Evolutionary conservation across 2,888 invertebrate species (phyloP), one percentile per base, ranked within the genome.

Genomic region (Rhagonycha lutea): DNA sequence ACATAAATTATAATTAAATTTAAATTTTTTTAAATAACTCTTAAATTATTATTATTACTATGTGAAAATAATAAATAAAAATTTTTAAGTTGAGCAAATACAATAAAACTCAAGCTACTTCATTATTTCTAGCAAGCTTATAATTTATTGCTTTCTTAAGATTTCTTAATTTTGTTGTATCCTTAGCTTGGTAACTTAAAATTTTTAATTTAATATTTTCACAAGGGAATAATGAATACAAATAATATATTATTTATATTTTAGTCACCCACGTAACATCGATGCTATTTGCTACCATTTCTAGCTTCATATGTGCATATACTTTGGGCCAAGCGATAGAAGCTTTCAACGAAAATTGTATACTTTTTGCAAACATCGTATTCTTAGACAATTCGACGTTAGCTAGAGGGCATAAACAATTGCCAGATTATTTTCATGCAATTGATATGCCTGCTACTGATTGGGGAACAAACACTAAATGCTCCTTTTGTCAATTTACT

Each of bases 311-410:
- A 61, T 77, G 83, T 9, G 80, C 82, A 0, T 79, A 80, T 67
- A 69, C 80, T 14, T 78, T 84, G 73, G 79, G 81, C 69, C 77
- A 77, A 26, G 77, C 84, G 14, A 69, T 82, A 14, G 81, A 80
- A 62, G 78, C 76, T 5, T 85, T 85, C 79, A 81, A 81, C 18
- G 77, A 82, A 75, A 79, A 83, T 69, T 85, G 85, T 75, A 77
- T 85, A 12, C 77, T 85, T 18, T 80, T 76, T 72, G 79, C 83
- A 28, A 75, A 77, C 8, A 74, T 81, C 61, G 9, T 10, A 11
- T 82, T 82, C 26, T 10, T 2, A 14, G 68, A 74, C 12, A n/a
- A 32, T 24, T 23, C 14, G 11, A 47, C 61, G 8, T 5, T 26
- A 47, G 10, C 18, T 70, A 18, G 8, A 0, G 11, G 12, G 11